phyloP scores from a whole-genome alignment of 2,113 vertebrate genomes.

The Neotoma lepida region DNA sequence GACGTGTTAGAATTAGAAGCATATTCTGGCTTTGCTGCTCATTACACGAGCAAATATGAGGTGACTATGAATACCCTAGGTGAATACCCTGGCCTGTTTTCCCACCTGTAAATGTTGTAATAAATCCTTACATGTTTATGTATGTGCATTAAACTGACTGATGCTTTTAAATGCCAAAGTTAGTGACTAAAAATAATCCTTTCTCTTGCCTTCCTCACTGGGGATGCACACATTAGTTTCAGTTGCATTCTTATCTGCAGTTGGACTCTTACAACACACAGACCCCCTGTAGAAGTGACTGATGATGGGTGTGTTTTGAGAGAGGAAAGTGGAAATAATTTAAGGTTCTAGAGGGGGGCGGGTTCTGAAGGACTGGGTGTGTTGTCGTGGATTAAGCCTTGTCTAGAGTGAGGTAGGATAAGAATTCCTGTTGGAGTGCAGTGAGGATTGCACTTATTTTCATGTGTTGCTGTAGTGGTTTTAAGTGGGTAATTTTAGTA shows the following conservation, averaged over 20 bases:
- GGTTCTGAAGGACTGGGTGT: not conserved
- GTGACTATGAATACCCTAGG: not conserved
- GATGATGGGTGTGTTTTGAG: not conserved
- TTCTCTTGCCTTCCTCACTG: not conserved
- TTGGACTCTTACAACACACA: not conserved
- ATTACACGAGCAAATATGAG: not conserved
- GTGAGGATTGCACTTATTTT: not conserved
- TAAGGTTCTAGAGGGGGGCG: not conserved
- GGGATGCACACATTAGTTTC: not conserved
- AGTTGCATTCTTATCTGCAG: not conserved
- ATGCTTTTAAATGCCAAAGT: not conserved
- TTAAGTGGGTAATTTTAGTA: conserved; percentile 21
- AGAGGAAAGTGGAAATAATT: not conserved
- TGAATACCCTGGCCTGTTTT: conserved; percentile 36
- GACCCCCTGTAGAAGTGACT: not conserved
- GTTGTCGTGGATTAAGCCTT: not conserved
- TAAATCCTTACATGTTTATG: not conserved
- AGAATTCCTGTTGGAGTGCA: not conserved
- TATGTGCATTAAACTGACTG: not conserved
- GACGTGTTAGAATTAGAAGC: not conserved
- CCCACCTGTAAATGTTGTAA: conserved; percentile 15
- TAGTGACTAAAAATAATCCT: not conserved
- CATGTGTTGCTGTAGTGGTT: not conserved
- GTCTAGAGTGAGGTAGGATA: not conserved
- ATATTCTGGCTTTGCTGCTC: not conserved